A percentile compares a stretch with the other conserved stretches of the same genome.
phyloP scores from a whole-genome alignment of 92 coral and sea anemone species.

The Epizoanthus illoricatus region DNA sequence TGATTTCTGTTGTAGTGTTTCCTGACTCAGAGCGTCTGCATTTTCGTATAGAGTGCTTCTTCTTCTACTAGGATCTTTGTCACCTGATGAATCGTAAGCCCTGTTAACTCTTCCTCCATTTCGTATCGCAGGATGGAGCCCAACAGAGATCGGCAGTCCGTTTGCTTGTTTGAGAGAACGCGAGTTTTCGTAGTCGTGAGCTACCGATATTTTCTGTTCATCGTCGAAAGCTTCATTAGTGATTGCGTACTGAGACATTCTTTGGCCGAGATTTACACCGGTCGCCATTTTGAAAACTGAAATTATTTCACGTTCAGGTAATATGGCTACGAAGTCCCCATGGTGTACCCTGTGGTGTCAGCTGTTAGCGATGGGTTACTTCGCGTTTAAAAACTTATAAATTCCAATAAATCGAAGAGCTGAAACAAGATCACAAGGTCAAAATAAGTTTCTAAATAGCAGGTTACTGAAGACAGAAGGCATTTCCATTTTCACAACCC shows the following conservation, averaged over 20 bases:
- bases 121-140: not conserved
- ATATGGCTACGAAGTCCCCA: not conserved
- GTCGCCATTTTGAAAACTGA: conserved; percentile 13
- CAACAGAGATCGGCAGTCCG: not conserved
- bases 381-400: not conserved
- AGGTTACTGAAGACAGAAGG: not conserved
- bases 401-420: not conserved
- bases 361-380: not conserved
- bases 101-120: conserved; percentile 2
- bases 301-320: not conserved
- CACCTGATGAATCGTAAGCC: not conserved
- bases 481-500: conserved; percentile 21
- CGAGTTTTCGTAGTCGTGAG: not conserved
- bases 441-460: not conserved
- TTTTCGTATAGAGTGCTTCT: conserved; percentile 24
- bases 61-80: not conserved
- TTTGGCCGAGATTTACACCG: conserved; percentile 1
- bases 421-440: conserved; percentile 19
- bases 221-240: not conserved
- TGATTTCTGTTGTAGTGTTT: conserved; percentile 10
- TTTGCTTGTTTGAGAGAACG: not conserved
- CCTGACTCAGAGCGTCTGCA: not conserved
- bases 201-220: not conserved
- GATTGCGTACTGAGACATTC: conserved; percentile 1
- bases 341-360: not conserved